Evolutionary conservation across 30 jellyfish, hydroid and myxozoan species (phyloP).

Genomic region (Hydractinia symbiolongicarpus): DNA sequence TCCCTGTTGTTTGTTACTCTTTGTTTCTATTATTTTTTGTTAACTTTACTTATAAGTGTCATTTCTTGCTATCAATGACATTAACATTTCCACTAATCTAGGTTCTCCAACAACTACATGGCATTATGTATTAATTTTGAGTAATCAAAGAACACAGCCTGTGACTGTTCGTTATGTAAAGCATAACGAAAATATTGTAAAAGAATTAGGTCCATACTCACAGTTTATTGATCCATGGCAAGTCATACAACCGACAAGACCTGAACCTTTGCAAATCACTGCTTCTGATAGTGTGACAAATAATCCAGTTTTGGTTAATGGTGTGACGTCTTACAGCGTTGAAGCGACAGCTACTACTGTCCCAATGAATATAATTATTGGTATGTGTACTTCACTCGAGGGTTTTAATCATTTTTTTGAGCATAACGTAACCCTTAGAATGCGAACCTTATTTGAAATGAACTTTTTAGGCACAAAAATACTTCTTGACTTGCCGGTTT

Average conservation of each 20-base stretch:
- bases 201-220: slow-evolving; percentile 7
- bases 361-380: background rate
- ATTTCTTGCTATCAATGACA: no score
- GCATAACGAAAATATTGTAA: background rate
- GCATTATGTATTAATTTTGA: background rate
- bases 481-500: no score
- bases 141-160: background rate
- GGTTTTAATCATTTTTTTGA: no score
- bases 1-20: no score
- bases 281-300: slow-evolving; percentile 16
- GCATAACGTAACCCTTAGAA: no score
- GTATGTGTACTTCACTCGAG: no score
- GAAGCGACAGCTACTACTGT: background rate
- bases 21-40: no score
- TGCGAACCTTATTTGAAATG: no score
- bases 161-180: background rate
- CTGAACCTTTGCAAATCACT: slow-evolving; percentile 9
- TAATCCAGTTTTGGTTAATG: slow-evolving; percentile 30
- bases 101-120: slow-evolving; percentile 1
- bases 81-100: background rate
- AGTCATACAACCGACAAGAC: background rate
- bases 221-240: slow-evolving; percentile 11
- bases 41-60: no score
- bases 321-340: slow-evolving; percentile 22
- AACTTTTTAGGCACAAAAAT: no score